Conservation (phyloP, 2,113 vertebrate species). For the Zootoca vivipara region DNA sequence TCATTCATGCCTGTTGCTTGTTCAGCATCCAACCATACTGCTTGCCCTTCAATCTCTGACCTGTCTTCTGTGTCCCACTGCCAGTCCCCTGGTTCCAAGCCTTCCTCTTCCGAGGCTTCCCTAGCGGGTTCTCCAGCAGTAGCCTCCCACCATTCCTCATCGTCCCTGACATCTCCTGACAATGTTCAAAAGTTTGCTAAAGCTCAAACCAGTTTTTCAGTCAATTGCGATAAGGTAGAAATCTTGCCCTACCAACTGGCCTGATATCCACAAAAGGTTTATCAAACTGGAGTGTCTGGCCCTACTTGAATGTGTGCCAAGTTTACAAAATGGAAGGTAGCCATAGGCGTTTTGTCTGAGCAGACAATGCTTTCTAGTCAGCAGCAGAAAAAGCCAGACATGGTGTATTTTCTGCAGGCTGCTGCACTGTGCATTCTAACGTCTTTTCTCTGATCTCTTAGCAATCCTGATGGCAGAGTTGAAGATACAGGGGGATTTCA, state of each 20-base stretch:
- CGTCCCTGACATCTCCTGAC: no score
- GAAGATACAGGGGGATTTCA: not conserved
- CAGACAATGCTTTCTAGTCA: constrained; percentile 10
- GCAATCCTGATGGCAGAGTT: not conserved
- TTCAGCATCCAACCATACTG: no score
- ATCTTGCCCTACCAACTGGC: not conserved
- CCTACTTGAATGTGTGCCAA: not conserved
- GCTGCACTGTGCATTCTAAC: not conserved
- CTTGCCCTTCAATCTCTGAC: no score
- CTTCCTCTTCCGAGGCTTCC: no score
- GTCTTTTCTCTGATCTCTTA: not conserved
- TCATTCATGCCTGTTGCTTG: no score
- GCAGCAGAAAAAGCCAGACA: constrained; percentile 37
- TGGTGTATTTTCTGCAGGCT: rapidly evolving
- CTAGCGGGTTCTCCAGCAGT: no score
- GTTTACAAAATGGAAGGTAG: not conserved
- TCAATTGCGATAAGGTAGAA: not conserved
- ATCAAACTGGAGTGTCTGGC: not conserved
- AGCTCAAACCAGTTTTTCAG: not conserved
- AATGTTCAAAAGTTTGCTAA: not conserved
- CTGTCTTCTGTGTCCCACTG: no score
- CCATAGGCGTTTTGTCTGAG: not conserved
- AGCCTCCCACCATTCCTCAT: no score
- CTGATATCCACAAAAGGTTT: not conserved
- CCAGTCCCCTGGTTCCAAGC: no score